These are phyloP conservation scores for Corythornis leucogaster DNA, from an alignment of 2,797 vertebrate genomes.

Conservation along the genomic window DNA sequence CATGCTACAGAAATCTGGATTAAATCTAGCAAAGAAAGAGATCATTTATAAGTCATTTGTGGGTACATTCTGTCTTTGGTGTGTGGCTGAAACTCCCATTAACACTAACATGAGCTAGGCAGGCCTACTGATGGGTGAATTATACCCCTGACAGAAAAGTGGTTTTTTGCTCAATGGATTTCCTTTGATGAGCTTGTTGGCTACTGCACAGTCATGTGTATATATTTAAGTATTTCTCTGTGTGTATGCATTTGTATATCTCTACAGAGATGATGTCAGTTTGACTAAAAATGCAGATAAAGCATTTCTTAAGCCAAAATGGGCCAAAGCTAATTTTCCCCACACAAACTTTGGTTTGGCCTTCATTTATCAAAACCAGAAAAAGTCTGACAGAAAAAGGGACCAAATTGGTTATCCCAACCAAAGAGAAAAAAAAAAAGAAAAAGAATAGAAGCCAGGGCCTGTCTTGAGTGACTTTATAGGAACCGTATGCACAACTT, in stretches of 20 bases:
- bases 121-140: conserved; percentile 60
- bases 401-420: conserved; percentile 68
- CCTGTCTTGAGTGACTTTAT: conserved; percentile 78
- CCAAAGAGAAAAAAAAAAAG: conserved; percentile 22
- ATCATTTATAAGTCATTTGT: conserved; percentile 25
- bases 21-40: conserved; percentile 42
- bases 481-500: conserved; percentile 81
- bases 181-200: conserved; percentile 53
- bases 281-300: conserved; percentile 75
- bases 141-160: conserved; percentile 51
- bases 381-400: conserved; percentile 61
- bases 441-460: conserved; percentile 58
- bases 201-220: conserved; percentile 61
- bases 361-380: conserved; percentile 80
- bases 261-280: conserved; percentile 71
- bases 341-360: conserved; percentile 74
- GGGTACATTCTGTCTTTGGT: conserved; percentile 16
- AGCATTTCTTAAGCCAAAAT: conserved; percentile 77
- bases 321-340: conserved; percentile 72
- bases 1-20: conserved; percentile 44
- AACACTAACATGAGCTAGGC: conserved; percentile 48
- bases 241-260: conserved; percentile 42
- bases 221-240: conserved; percentile 62
- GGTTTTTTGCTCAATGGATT: conserved; percentile 51
- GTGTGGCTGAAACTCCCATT: conserved; percentile 50